Base-by-base conservation (phyloP, 2,797 vertebrate genomes). In the Cetoscarus ocellatus region DNA sequence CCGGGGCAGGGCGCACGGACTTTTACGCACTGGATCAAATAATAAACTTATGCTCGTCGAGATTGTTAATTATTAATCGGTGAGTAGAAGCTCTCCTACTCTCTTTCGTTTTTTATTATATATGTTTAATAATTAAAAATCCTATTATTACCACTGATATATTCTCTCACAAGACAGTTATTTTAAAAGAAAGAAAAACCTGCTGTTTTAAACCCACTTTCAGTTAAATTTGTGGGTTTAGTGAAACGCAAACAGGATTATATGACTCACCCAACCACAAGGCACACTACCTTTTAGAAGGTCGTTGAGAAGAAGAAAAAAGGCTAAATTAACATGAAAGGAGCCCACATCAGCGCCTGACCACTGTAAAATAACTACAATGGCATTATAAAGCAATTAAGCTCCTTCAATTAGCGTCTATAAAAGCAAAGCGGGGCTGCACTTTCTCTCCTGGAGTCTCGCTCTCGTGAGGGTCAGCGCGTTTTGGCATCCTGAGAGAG, bases 361-460 rank as follows among this genome's bases (percentile, higher is more conserved):
- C 78, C 76, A 81, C 80, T 84, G 87, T 91, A 87, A 88, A 92
- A 84, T 88, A 82, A 92, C 90, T 79, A 89, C 86, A 92, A 79
- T 82, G 88, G 88, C 82, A 92, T 94, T 93, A 94, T 94, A 94
- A 95, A 95, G 92, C 86, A 87, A 86, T 90, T 94, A 94, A 88
- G 83, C 79, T 79, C 56, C 88, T 89, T 88, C 91, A 95, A 95
- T 95, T 94, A 96, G 95, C 90, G 92, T 87, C 92, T 89, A 86
- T 95, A 95, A 93, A 94, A 92, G 83, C 64, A 80, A 80, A 77
- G 65, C 79, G 87, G 75, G 82, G 88, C 71, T 79, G 58, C 73
- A 91, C 84, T 86, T 83, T 86, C 60, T 58, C 85, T 91, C 63
- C 67, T 79, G 85, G 73, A 88, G 83, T 73, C 80, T 82, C 44